Base-by-base conservation (phyloP, 2,888 invertebrate species). In the Drosophila pseudotakahashii region DNA sequence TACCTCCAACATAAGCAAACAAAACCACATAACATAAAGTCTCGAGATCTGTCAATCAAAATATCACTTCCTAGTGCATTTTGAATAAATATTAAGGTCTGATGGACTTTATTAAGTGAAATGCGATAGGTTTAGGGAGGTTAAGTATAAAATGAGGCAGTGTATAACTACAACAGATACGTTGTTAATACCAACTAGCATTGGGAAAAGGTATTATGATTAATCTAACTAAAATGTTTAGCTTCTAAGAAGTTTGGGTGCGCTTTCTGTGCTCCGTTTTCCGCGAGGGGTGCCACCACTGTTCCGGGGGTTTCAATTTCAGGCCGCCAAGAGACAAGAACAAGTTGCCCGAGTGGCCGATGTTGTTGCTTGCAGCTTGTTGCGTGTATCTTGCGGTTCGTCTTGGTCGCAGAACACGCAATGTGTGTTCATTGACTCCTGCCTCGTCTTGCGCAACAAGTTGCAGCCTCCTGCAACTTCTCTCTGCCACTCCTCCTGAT, bases 391-490 rank as follows among this genome's bases (percentile, higher is more conserved):
- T 77, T 74, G 71, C 72, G 73, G 79, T 79, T 76, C 67, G 54
- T 55, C 60, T 54, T 37, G 66, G 39, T 60, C 53, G 71, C 69
- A 85, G 78, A 89, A 76, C 84, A 79, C 73, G 77, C 88, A 89
- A 88, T 66, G 79, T 77, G 85, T 86, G 89, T 89, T 78, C 89
- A 88, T 88, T 90, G 88, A 89, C 89, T 88, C 81, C 81, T 68
- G 75, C 51, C 14, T 16, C 51, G 50, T 30, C 75, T 75, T 50
- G 72, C 54, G 59, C 51, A 53, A 55, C 75, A 75, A 66, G 69
- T 68, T 68, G 73, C 61, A 39, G 69, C 76, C 67, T 34, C 11
- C 34, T 11, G 11, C 10, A 10, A 64, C 79, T 73, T 58, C 19
- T 19, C 19, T 19, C 75, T 69, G 82, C 26, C 67, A 64, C 79